phyloP scores from a whole-genome alignment of 2,888 invertebrate species.

The Scelioninae gen. 1 region DNA sequence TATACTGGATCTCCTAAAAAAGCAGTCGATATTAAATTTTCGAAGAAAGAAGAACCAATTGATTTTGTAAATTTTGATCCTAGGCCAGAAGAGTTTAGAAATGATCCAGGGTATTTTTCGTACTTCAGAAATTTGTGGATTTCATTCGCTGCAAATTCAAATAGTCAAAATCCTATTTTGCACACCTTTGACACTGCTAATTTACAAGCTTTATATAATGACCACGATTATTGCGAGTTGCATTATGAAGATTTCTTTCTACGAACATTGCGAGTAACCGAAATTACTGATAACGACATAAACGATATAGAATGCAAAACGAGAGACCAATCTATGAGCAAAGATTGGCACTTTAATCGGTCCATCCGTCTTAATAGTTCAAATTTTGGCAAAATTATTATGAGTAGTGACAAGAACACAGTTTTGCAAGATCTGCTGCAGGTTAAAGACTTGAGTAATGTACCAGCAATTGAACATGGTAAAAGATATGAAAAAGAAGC shows the following conservation, averaged over 20 bases:
- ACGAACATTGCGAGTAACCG: conserved; percentile 11
- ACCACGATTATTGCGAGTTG: conserved; percentile 34
- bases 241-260: conserved; percentile 35
- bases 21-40: conserved; percentile 21
- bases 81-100: conserved; percentile 12
- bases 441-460: conserved; percentile 9
- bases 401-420: conserved; percentile 1
- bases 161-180: conserved; percentile 14
- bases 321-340: conserved; percentile 18
- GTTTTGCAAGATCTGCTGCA: conserved; percentile 1
- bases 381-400: conserved; percentile 24
- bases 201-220: conserved; percentile 24
- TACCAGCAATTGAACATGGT: conserved; percentile 50
- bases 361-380: conserved; percentile 26
- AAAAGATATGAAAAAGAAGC: conserved; percentile 53
- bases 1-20: conserved; percentile 50
- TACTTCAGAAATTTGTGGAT: conserved; percentile 24
- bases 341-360: conserved; percentile 22
- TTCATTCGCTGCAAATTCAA: conserved; percentile 27
- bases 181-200: conserved; percentile 14
- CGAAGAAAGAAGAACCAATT: neutral
- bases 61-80: conserved; percentile 22
- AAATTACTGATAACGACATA: conserved; percentile 21
- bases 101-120: conserved; percentile 5
- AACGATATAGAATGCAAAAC: conserved; percentile 21